Evolutionary conservation across 2,888 invertebrate genomes (phyloP), one percentile per base, ranked within the genome.

Genomic region (Limnephilus auricula): DNA sequence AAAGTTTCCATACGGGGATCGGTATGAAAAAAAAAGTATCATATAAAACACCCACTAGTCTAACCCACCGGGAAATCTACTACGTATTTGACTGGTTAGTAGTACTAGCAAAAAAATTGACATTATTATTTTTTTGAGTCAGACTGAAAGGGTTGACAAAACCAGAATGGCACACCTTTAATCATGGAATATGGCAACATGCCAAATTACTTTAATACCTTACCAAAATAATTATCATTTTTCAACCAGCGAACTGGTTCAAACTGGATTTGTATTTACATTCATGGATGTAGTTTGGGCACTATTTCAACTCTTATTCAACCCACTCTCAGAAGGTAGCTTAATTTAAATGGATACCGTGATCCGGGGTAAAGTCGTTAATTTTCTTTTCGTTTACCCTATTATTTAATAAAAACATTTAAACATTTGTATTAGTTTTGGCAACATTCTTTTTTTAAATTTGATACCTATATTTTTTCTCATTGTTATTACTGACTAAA

Each of bases 201-300:
- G 34, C 82, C 82, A 82, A 82, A 82, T 82, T 82, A 82, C 82
- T 82, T 82, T 32, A 82, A 18, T 82, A 82, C 82, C 82, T 34
- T 37, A 82, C 82, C 82, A 82, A 82, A 82, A 82, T 82, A 82
- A 82, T 82, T 25, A 82, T 82, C 32, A 82, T 82, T 82, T 85
- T 30, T 85, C 45, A 31, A 85, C 30, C 30, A 40, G 45, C 40
- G 30, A 85, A 45, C 85, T 45, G 85, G 85, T 85, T 85, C 12
- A 85, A 85, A 85, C 85, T 40, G 45, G 85, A 85, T 85, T 85
- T 85, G 45, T 85, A 85, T 85, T 85, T 85, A 85, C 30, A 85
- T 85, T 45, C 84, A 82, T 82, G 37, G 40, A 10, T 30, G 40
- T 40, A 85, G n/a, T 45, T n/a, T 85, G 37, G 85, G 30, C 45